These are phyloP conservation scores for Diogma glabrata DNA, from an alignment of 2,888 invertebrate species.

Conservation along the genomic window DNA sequence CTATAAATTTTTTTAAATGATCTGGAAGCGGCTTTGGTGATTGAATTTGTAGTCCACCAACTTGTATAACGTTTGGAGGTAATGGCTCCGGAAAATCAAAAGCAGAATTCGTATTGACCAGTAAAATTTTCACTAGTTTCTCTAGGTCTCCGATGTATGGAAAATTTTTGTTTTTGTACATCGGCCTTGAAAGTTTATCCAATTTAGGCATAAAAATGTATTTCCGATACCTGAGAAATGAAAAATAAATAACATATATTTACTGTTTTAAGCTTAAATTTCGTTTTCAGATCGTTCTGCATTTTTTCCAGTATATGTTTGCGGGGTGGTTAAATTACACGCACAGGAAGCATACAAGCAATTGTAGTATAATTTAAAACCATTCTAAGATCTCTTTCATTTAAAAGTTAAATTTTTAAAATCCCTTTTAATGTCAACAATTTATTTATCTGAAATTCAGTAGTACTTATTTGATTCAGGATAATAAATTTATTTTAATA, in stretches of 20 bases:
- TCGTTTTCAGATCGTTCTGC: no score
- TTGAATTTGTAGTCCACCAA: conserved; percentile 31
- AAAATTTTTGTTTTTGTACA: conserved; percentile 18
- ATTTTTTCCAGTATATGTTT: no score
- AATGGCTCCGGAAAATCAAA: conserved; percentile 28
- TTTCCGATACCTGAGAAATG: conserved; percentile 17
- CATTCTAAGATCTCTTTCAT: no score
- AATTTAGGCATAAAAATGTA: conserved; percentile 18
- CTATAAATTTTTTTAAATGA: conserved; percentile 20
- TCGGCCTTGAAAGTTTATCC: conserved; percentile 19
- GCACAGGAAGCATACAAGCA: no score
- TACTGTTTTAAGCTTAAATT: no score
- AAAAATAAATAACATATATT: not conserved
- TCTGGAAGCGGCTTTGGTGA: conserved; percentile 23
- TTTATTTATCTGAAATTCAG: no score
- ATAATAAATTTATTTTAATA: no score
- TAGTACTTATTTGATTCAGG: no score
- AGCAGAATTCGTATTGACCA: conserved; percentile 30
- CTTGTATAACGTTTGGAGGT: conserved; percentile 31
- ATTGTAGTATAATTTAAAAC: no score
- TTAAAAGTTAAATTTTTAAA: no score
- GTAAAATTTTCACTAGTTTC: conserved; percentile 21
- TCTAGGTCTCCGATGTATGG: conserved; percentile 20
- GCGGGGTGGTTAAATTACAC: no score
- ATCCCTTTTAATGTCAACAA: no score